A percentile compares a stretch with the other conserved stretches of the same genome.
Conservation (phyloP, 1,140 invertebrate genomes). For the Mycetomoellerius zeteki region DNA sequence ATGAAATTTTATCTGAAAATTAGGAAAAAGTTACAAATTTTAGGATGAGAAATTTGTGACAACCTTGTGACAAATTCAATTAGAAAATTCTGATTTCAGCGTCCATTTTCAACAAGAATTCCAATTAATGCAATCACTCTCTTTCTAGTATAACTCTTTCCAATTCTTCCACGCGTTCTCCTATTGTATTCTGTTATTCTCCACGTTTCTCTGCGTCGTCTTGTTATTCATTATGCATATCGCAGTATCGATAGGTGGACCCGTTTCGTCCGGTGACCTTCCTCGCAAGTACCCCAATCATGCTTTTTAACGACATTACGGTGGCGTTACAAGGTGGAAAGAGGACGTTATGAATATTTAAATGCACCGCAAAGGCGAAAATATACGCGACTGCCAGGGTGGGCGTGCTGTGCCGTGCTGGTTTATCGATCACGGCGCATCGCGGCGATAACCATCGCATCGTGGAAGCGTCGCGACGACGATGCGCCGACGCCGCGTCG, state of each 20-base stretch:
- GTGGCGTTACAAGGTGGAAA: constrained; percentile 44
- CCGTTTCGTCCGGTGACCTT: constrained; percentile 9
- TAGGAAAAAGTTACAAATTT: no score
- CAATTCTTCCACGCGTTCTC: not conserved
- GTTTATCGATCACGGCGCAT: constrained; percentile 76
- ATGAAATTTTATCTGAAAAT: no score
- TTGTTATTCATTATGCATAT: not conserved
- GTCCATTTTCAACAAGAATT: no score
- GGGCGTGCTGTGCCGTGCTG: constrained; percentile 59
- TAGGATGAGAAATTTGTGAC: no score
- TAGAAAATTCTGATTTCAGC: no score
- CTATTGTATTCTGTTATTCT: not conserved
- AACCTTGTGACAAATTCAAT: no score
- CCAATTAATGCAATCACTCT: no score
- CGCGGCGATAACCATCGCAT: constrained; percentile 65
- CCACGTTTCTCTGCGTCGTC: not conserved
- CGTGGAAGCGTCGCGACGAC: constrained; percentile 66
- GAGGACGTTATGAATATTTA: constrained; percentile 73
- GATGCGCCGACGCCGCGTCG: constrained; percentile 49
- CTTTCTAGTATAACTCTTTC: not conserved
- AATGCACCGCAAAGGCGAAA: constrained; percentile 68
- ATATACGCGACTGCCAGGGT: constrained; percentile 57
- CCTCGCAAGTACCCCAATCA: not conserved
- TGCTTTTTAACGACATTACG: constrained; percentile 23
- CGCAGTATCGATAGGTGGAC: not conserved